Base-by-base conservation (phyloP, 2,113 vertebrate genomes). In the Psettodes erumei region DNA sequence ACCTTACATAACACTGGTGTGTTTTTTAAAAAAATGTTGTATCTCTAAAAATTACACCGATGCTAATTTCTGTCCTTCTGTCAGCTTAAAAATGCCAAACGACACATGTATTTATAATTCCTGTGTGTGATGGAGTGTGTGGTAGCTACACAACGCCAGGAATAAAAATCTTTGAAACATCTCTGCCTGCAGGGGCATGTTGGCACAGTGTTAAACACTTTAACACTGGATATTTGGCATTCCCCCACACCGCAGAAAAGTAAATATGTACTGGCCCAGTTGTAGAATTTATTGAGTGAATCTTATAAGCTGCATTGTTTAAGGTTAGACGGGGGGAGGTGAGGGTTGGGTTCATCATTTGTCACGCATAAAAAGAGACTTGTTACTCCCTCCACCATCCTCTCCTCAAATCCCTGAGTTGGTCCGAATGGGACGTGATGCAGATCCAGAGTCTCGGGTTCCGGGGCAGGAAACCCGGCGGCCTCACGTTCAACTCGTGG, bases 381-480 rank as follows among this genome's bases (percentile, higher is more conserved):
- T 33, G 18, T 32, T 19, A 25, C 10, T 25, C 11, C n/a, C n/a
- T n/a, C 9, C 42, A 32, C 53, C 35, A 16, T 27, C 43, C 64
- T 70, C 27, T 53, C 59, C 18, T 75, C 38, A 38, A 42, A 27
- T 45, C 73, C 43, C 51, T 0, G 25, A 25, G 72, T 42, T 53
- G 68, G 13, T 40, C 50, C 19, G 66, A 61, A 23, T 18, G 15
- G 13, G 5, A 63, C 65, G 28, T 25, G 33, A 67, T 45, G 18
- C 28, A 37, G 71, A 58, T 43, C 35, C 25, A 27, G 19, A 35
- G 21, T 23, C 55, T 74, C 37, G 47, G 32, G 23, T 65, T 64
- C 64, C 58, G 54, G 48, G 42, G 37, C 79, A 81, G 48, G 70
- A 81, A 71, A 62, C 56, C 45, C 23, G 35, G 42, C 72, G 55